Conservation (phyloP, 2,888 invertebrate genomes). For the Acleris cristana region DNA sequence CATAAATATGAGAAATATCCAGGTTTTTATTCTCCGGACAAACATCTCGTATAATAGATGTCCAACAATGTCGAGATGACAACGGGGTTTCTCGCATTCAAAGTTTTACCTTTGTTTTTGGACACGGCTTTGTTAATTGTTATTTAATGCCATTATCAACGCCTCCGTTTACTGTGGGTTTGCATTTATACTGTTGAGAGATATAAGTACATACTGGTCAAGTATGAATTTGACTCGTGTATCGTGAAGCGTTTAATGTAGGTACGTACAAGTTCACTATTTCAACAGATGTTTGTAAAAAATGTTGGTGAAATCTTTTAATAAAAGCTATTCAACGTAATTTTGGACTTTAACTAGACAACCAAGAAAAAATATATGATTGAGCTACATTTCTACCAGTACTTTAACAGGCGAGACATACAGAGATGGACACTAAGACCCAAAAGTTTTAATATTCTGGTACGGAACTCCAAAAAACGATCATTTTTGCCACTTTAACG, state of each 20-base stretch:
- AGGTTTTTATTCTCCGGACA: conserved; percentile 77
- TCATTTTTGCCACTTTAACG: background rate
- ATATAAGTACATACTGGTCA: background rate
- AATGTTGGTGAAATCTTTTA: too few species aligned
- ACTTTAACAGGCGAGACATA: too few species aligned
- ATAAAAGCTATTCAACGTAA: too few species aligned
- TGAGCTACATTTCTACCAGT: too few species aligned
- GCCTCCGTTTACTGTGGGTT: conserved; percentile 5
- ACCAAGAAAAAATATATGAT: too few species aligned
- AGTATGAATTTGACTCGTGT: too few species aligned
- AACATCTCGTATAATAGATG: conserved; percentile 72
- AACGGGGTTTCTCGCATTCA: conserved; percentile 57
- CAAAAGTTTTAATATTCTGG: too few species aligned
- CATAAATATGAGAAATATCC: conserved; percentile 82
- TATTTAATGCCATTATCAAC: conserved; percentile 32
- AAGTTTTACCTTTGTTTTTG: conserved; percentile 44
- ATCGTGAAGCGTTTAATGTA: too few species aligned
- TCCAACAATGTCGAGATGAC: conserved; percentile 72
- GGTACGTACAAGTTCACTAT: too few species aligned
- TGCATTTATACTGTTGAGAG: background rate
- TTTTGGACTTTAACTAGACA: too few species aligned
- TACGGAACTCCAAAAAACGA: background rate
- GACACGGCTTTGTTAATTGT: conserved; percentile 35
- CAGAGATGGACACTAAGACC: too few species aligned
- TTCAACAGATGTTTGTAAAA: too few species aligned